Evolutionary conservation across 2,888 invertebrate species (phyloP).

Genomic region (Onchidella celtica): DNA sequence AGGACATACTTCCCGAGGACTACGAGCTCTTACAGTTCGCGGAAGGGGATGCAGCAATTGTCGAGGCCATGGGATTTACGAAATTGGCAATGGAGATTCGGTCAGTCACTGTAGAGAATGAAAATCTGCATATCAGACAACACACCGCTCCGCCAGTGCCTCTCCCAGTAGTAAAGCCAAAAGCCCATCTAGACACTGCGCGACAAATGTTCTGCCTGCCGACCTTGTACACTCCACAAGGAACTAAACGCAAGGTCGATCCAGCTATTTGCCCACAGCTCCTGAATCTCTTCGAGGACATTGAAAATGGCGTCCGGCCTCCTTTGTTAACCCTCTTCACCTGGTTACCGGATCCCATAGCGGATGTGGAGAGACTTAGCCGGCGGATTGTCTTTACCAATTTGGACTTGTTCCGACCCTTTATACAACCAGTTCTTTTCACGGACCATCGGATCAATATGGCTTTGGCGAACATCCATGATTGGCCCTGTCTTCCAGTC

Average conservation of each 20-base stretch:
- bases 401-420: constrained; percentile 24
- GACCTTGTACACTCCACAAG: constrained; percentile 16
- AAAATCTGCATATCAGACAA: neutral
- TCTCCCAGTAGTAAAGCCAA: neutral
- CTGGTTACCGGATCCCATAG: constrained; percentile 32
- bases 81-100: neutral
- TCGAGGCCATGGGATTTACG: neutral
- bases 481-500: constrained; percentile 41
- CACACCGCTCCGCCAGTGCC: neutral
- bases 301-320: neutral
- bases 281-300: neutral
- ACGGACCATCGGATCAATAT: constrained; percentile 22
- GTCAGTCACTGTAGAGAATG: neutral
- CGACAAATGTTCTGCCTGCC: too few species aligned
- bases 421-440: constrained; percentile 35
- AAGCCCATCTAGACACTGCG: neutral
- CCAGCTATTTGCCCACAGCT: constrained; percentile 28
- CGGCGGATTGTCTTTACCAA: constrained; percentile 19
- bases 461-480: constrained; percentile 20
- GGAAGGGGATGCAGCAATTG: neutral
- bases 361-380: constrained; percentile 1
- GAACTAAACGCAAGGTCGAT: neutral
- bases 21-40: neutral
- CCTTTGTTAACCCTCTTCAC: constrained; percentile 39
- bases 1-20: neutral